A percentile compares a stretch with the other conserved stretches of the same genome.
Conservation (phyloP, 2,797 vertebrate genomes). For the Schizopygopsis pylzovi region DNA sequence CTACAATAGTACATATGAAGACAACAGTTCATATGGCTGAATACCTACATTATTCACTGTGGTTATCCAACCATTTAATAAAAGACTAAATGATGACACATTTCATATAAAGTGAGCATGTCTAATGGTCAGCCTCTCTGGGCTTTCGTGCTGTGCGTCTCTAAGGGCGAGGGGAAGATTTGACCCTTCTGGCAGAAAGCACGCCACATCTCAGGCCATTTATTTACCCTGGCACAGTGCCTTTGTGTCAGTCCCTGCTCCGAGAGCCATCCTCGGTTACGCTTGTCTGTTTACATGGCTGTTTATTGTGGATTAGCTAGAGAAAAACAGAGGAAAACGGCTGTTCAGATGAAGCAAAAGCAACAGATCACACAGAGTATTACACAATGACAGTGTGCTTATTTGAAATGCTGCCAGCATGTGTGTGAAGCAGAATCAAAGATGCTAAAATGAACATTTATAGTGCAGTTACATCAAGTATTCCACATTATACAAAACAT, state of each 20-base stretch:
- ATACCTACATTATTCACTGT: neutral
- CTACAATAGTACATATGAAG: neutral
- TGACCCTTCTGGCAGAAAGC: conserved; percentile 38
- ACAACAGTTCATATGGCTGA: neutral
- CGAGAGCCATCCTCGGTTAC: conserved; percentile 10
- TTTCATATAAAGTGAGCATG: conserved; percentile 20
- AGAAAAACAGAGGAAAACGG: conserved; percentile 31
- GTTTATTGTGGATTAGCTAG: conserved; percentile 49
- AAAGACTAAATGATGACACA: neutral
- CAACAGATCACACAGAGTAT: conserved; percentile 11
- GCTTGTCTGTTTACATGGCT: conserved; percentile 60
- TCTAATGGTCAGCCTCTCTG: conserved; percentile 10
- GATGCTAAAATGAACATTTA: neutral
- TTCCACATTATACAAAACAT: neutral
- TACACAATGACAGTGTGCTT: conserved; percentile 7
- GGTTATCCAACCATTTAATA: neutral
- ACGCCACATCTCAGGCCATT: conserved; percentile 26
- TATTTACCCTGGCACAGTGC: conserved; percentile 54
- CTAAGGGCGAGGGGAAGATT: conserved; percentile 18
- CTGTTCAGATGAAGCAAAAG: conserved; percentile 11
- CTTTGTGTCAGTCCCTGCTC: conserved; percentile 23
- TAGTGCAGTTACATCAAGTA: neutral
- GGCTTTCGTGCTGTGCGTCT: neutral
- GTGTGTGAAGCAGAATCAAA: neutral
- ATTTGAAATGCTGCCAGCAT: conserved; percentile 24